These are phyloP conservation scores for Periophthalmus modestus DNA, from an alignment of 2,113 vertebrate genomes.

Conservation along the genomic window DNA sequence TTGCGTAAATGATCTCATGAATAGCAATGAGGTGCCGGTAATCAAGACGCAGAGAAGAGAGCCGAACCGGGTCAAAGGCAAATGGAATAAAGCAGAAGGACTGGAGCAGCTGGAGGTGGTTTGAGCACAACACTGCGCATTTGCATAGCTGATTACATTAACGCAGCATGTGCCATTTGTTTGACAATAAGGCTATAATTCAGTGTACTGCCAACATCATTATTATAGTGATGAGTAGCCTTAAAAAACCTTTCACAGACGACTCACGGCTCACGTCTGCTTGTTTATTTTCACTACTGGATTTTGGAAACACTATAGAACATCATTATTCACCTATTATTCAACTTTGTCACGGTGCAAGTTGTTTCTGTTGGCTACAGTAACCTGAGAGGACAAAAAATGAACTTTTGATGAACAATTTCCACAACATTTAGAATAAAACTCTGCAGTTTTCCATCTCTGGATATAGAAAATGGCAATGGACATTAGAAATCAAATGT, in stretches of 20 bases:
- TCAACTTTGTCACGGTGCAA: not conserved
- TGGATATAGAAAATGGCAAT: too few relatives aligned
- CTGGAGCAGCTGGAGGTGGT: slow-evolving; percentile 11
- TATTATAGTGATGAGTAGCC: slow-evolving; percentile 23
- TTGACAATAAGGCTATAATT: slow-evolving; percentile 3
- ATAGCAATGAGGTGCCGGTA: slow-evolving; percentile 45
- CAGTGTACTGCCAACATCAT: not conserved
- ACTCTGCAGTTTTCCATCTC: too few relatives aligned
- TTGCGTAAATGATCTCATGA: slow-evolving; percentile 22
- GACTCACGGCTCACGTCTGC: slow-evolving; percentile 20
- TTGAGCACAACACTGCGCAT: slow-evolving; percentile 17
- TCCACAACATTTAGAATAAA: too few relatives aligned
- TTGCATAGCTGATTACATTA: slow-evolving; percentile 25
- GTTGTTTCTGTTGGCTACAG: not conserved
- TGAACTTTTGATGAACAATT: too few relatives aligned
- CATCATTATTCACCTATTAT: not conserved
- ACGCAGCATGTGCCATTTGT: slow-evolving; percentile 1
- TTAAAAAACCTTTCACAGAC: slow-evolving; percentile 20
- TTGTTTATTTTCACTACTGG: not conserved
- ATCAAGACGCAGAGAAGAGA: slow-evolving; percentile 23
- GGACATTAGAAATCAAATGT: too few relatives aligned
- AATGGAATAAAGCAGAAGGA: not conserved
- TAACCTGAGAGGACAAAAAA: not conserved
- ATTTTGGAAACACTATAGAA: not conserved
- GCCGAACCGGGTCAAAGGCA: slow-evolving; percentile 12